phyloP scores from a whole-genome alignment of 2,888 invertebrate species.

The Bursaphelenchus okinawaensis region DNA sequence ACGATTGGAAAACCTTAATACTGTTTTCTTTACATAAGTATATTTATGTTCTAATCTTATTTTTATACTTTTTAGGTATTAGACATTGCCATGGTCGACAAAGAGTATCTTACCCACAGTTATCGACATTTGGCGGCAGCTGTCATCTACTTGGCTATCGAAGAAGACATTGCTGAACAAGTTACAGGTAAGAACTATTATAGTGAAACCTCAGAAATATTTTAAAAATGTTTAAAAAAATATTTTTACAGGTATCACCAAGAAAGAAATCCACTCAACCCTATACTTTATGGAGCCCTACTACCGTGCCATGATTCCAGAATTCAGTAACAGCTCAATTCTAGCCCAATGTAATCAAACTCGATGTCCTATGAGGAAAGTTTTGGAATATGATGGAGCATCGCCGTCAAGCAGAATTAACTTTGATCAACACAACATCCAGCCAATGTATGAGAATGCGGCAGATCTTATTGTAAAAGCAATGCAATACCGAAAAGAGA shows the following conservation, averaged over 20 bases:
- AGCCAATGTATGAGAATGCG: neutral
- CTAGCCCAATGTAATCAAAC: neutral
- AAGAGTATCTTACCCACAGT: slow-evolving; percentile 73
- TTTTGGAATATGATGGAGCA: neutral
- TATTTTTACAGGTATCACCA: neutral
- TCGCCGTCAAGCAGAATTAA: neutral
- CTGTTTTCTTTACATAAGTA: no score
- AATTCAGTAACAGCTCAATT: neutral
- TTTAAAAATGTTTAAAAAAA: neutral
- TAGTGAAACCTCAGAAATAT: neutral
- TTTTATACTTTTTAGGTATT: slow-evolving; percentile 70
- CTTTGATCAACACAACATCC: neutral
- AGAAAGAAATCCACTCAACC: neutral
- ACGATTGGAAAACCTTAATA: no score
- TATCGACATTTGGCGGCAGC: slow-evolving; percentile 85
- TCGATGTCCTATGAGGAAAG: neutral
- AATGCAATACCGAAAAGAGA: no score
- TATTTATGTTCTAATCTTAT: no score
- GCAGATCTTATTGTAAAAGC: no score
- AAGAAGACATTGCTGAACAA: neutral
- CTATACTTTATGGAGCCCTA: neutral
- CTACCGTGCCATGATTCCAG: neutral
- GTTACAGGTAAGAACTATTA: neutral
- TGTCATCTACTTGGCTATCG: slow-evolving; percentile 61
- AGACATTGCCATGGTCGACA: slow-evolving; percentile 82